These are phyloP conservation scores for Naso thynnoides DNA, from an alignment of 2,797 vertebrate species.

Conservation along the genomic window DNA sequence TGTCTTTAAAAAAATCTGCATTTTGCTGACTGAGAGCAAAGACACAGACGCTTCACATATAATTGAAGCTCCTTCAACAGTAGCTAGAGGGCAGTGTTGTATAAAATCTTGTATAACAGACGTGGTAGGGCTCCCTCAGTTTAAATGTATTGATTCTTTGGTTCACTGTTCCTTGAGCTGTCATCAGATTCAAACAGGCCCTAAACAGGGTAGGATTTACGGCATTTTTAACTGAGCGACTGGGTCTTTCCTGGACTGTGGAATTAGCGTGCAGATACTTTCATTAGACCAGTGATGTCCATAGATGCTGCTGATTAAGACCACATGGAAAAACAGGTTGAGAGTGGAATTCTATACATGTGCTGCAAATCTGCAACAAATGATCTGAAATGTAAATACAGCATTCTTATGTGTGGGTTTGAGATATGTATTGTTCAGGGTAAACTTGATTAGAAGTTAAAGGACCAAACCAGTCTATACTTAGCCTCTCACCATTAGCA, in stretches of 20 bases:
- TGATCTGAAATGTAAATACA: background rate
- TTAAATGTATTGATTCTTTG: background rate
- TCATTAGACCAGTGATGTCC: background rate
- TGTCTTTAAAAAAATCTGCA: slow-evolving; percentile 5
- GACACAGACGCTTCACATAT: background rate
- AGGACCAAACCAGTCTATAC: too few relatives aligned
- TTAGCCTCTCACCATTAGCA: too few relatives aligned
- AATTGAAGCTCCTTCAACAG: slow-evolving; percentile 2
- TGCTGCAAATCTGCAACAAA: background rate
- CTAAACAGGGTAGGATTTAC: slow-evolving; percentile 16
- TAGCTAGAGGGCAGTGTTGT: slow-evolving; percentile 72
- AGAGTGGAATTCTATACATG: background rate
- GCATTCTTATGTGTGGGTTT: background rate
- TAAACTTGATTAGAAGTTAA: background rate
- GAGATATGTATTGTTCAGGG: background rate
- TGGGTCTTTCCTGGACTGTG: background rate
- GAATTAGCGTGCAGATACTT: background rate
- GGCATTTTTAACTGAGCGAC: background rate
- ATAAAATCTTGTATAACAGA: slow-evolving; percentile 33
- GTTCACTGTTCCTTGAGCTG: slow-evolving; percentile 21
- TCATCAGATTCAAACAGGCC: slow-evolving; percentile 17
- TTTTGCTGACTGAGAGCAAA: slow-evolving; percentile 17
- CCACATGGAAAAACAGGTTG: background rate
- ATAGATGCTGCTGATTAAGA: background rate
- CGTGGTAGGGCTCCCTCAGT: background rate